phyloP scores from a whole-genome alignment of 2,113 vertebrate genomes.

The Trematomus loennbergii region DNA sequence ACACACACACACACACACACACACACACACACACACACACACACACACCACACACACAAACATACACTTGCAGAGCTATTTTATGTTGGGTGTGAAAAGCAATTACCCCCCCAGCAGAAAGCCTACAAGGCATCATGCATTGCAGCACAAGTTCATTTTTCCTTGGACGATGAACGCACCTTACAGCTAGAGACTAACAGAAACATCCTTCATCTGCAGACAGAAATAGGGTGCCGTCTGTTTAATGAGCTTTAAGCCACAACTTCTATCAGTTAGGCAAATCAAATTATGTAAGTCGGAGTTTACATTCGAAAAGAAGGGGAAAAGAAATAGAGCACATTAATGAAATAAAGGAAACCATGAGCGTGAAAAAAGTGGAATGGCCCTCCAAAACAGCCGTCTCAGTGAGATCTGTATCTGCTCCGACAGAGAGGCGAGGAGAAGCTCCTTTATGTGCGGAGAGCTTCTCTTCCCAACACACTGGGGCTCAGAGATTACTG shows the following conservation, averaged over 20 bases:
- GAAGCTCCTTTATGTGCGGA: slow-evolving; percentile 41
- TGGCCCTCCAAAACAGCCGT: slow-evolving; percentile 50
- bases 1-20: slow-evolving; percentile 6
- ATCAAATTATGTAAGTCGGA: slow-evolving; percentile 52
- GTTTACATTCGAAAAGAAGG: slow-evolving; percentile 4
- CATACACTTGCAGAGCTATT: slow-evolving; percentile 19
- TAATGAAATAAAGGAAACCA: slow-evolving; percentile 43
- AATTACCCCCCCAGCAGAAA: slow-evolving; percentile 36
- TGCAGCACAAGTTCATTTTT: slow-evolving; percentile 13
- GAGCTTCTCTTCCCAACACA: slow-evolving; percentile 27
- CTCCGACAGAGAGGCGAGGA: slow-evolving; percentile 7
- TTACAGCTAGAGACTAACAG: background rate
- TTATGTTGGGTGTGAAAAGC: slow-evolving; percentile 43
- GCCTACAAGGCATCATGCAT: slow-evolving; percentile 4
- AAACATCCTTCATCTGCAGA: slow-evolving; percentile 16
- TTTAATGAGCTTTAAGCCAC: slow-evolving; percentile 20
- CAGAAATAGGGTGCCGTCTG: background rate
- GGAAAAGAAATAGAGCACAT: slow-evolving; percentile 40
- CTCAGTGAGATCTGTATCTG: slow-evolving; percentile 66
- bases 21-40: background rate
- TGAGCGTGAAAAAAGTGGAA: slow-evolving; percentile 58
- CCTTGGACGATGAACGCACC: background rate
- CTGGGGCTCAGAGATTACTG: slow-evolving; percentile 51
- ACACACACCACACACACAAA: slow-evolving; percentile 21
- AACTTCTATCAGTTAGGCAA: slow-evolving; percentile 36